These are phyloP conservation scores for Leucosticte australis DNA, from an alignment of 2,113 vertebrate genomes.

Conservation along the genomic window DNA sequence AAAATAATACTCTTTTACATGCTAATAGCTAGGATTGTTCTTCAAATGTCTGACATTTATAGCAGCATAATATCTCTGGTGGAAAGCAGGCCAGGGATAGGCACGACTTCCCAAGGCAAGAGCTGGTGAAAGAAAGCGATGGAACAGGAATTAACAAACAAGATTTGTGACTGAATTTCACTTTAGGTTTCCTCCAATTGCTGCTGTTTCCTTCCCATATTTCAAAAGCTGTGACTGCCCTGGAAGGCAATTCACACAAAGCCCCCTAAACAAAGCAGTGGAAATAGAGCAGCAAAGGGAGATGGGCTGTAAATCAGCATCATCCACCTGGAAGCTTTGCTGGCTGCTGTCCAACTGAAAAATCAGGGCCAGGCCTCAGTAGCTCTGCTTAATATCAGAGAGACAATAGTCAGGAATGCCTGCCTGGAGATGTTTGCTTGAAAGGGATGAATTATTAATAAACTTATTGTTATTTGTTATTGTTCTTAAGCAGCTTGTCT, in stretches of 20 bases:
- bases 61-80: background rate
- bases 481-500: slow-evolving; percentile 11
- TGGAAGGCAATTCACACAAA: slow-evolving; percentile 39
- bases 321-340: slow-evolving; percentile 27
- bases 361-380: slow-evolving; percentile 4
- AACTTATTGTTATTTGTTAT: slow-evolving; percentile 28
- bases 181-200: background rate
- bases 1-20: slow-evolving; percentile 34
- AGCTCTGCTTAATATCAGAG: slow-evolving; percentile 24
- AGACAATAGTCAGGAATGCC: slow-evolving; percentile 24
- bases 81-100: background rate
- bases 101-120: background rate
- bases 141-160: background rate
- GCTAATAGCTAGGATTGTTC: slow-evolving; percentile 46
- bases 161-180: slow-evolving; percentile 13
- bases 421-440: slow-evolving; percentile 12
- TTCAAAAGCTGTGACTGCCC: slow-evolving; percentile 1
- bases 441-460: slow-evolving; percentile 30
- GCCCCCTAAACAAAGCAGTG: background rate
- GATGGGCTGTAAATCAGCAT: slow-evolving; percentile 33
- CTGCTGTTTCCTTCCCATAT: slow-evolving; percentile 18
- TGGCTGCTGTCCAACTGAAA: background rate
- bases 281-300: slow-evolving; percentile 3
- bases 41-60: slow-evolving; percentile 38
- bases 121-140: background rate